These are phyloP conservation scores for Dicyrtoma fusca DNA, from an alignment of 2,888 invertebrate species.

Conservation along the genomic window DNA sequence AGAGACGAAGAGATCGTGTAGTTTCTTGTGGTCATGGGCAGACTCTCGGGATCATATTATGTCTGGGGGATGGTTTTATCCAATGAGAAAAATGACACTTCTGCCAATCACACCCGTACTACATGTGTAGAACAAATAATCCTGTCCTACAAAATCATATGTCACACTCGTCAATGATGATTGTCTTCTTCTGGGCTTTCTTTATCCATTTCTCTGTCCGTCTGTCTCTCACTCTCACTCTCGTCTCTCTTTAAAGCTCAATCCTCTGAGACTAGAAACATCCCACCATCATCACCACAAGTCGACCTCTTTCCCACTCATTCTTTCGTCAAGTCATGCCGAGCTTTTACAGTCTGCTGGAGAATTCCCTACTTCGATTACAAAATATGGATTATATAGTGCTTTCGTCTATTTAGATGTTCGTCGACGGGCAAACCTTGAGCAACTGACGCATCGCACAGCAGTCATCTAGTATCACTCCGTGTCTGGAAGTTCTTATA, in stretches of 20 bases:
- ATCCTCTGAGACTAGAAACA: constrained; percentile 26
- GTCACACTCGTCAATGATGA: constrained; percentile 27
- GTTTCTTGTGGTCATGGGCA: not conserved
- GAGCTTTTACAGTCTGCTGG: too few relatives aligned
- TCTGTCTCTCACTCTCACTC: not conserved
- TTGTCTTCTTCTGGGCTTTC: constrained; percentile 23
- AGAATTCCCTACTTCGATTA: too few relatives aligned
- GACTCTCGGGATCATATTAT: not conserved
- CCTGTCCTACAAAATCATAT: constrained; percentile 31
- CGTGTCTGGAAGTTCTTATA: too few relatives aligned
- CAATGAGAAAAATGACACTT: constrained; percentile 37
- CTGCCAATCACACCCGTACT: constrained; percentile 33
- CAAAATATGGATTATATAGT: too few relatives aligned
- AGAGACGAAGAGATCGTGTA: not conserved
- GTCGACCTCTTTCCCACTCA: not conserved
- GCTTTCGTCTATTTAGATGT: too few relatives aligned
- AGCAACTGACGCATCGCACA: too few relatives aligned
- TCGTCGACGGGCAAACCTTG: too few relatives aligned
- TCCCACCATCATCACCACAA: constrained; percentile 18
- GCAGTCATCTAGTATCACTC: too few relatives aligned
- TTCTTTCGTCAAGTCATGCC: not conserved
- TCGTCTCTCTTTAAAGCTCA: constrained; percentile 9
- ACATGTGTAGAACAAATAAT: constrained; percentile 35
- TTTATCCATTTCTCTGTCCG: constrained; percentile 3
- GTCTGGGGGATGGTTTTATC: constrained; percentile 1